phyloP scores from a whole-genome alignment of 1,140 invertebrate genomes.

The Sycophaga agraensis region DNA sequence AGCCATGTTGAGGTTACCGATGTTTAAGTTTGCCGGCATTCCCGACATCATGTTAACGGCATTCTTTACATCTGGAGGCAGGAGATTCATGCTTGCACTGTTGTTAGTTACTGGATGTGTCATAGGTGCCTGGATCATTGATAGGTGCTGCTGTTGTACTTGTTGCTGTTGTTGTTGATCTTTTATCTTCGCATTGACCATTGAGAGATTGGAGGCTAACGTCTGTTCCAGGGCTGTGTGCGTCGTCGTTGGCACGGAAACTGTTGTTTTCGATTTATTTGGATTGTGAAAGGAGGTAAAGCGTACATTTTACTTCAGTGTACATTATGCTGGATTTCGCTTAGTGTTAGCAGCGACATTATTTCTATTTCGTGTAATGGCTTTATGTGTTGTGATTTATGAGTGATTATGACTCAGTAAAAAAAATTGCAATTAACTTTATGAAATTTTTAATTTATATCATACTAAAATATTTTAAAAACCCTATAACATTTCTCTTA shows the following conservation, averaged over 20 bases:
- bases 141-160: constrained; percentile 32
- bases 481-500: too few species aligned
- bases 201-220: constrained; percentile 31
- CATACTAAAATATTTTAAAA: too few species aligned
- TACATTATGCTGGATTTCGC: constrained; percentile 2
- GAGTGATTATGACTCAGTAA: too few species aligned
- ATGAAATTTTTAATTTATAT: background rate
- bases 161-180: constrained; percentile 29
- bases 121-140: constrained; percentile 41
- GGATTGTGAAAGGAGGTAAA: background rate
- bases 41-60: constrained; percentile 45
- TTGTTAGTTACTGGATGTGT: constrained; percentile 39
- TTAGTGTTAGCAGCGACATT: constrained; percentile 9
- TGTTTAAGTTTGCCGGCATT: constrained; percentile 43
- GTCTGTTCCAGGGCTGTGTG: constrained; percentile 45
- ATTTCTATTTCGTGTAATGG: too few species aligned
- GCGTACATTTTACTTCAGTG: constrained; percentile 1
- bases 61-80: constrained; percentile 45
- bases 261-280: background rate
- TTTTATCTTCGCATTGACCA: constrained; percentile 38
- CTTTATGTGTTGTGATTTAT: too few species aligned
- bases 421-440: too few species aligned
- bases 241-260: constrained; percentile 44
- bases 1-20: constrained; percentile 45
- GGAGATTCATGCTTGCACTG: constrained; percentile 43